Evolutionary conservation across 2,888 invertebrate genomes (phyloP).

Genomic region (Yponomeuta sedellus): DNA sequence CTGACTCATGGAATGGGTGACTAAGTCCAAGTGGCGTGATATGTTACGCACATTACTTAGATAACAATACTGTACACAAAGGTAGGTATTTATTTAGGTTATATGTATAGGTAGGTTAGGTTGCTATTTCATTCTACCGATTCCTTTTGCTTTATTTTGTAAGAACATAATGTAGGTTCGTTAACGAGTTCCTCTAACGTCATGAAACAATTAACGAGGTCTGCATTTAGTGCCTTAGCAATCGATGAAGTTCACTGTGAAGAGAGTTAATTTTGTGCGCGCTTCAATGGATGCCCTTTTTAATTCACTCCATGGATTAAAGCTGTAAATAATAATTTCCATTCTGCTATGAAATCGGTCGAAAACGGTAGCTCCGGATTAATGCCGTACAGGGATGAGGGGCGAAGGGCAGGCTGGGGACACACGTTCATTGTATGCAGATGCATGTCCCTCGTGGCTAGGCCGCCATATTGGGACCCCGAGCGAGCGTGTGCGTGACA

Average conservation of each 20-base stretch:
- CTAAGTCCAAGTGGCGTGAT: neutral
- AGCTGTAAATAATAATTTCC: neutral
- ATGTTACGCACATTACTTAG: neutral
- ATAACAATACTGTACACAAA: neutral
- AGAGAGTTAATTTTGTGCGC: neutral
- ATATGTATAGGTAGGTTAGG: too few species aligned
- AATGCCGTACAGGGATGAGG: slow-evolving; percentile 17
- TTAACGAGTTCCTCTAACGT: too few species aligned
- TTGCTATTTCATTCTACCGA: too few species aligned
- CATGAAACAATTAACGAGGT: too few species aligned
- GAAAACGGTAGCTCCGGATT: slow-evolving; percentile 19
- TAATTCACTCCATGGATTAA: too few species aligned
- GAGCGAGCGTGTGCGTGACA: slow-evolving; percentile 29
- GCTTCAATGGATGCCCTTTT: neutral
- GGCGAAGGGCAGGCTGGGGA: slow-evolving; percentile 16
- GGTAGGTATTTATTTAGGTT: neutral
- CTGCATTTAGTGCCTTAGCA: too few species aligned
- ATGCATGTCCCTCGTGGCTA: slow-evolving; percentile 31
- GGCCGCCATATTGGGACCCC: slow-evolving; percentile 28
- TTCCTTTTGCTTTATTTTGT: too few species aligned
- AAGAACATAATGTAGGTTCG: too few species aligned
- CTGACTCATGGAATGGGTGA: neutral
- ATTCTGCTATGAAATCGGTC: neutral
- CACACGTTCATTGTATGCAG: slow-evolving; percentile 40
- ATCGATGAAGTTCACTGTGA: too few species aligned